Conservation (phyloP, 2,797 vertebrate species). For the Micromesistius poutassou region DNA sequence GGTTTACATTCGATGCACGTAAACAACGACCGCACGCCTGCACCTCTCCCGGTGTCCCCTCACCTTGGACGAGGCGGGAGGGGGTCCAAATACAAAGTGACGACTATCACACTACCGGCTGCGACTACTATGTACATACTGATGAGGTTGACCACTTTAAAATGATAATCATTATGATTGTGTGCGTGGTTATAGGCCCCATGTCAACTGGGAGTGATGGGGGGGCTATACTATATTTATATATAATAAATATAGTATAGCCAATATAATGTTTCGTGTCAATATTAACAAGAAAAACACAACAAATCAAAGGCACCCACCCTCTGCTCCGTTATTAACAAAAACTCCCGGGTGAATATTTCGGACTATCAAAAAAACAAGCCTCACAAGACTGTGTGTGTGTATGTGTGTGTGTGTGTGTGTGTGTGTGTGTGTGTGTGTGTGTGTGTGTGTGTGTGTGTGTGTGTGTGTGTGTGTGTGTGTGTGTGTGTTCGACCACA, state of each 20-base stretch:
- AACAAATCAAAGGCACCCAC: too few species aligned
- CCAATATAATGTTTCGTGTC: too few species aligned
- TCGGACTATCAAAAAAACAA: too few species aligned
- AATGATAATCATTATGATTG: not conserved
- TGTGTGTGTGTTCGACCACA: not conserved
- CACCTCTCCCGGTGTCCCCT: not conserved
- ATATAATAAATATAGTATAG: too few species aligned
- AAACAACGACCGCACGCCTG: not conserved
- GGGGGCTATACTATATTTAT: too few species aligned
- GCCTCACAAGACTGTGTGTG: too few species aligned
- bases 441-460: not conserved
- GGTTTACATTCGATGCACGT: not conserved
- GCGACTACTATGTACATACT: not conserved
- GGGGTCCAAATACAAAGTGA: not conserved
- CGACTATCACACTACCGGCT: not conserved
- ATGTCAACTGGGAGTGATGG: not conserved
- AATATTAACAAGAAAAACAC: too few species aligned
- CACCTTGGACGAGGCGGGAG: not conserved
- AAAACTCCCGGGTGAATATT: too few species aligned
- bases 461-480: not conserved
- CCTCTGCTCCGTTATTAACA: too few species aligned
- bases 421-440: too few species aligned
- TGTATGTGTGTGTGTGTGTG: too few species aligned
- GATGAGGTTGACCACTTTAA: not conserved
- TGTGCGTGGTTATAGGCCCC: not conserved